phyloP scores from a whole-genome alignment of 2,797 vertebrate species.

The Hippocampus kuda region DNA sequence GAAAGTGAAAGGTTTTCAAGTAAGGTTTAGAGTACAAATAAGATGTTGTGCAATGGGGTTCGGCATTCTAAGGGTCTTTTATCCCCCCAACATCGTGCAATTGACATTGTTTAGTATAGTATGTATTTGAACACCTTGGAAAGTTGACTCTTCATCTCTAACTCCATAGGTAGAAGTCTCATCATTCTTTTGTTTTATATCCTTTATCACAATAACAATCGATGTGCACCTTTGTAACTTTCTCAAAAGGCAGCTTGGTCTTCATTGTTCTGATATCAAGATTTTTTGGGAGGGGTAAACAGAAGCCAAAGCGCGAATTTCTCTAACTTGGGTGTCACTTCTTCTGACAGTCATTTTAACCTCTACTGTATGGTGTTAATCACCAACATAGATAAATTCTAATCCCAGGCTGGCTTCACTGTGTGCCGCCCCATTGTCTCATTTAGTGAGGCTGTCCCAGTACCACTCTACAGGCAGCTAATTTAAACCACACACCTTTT shows the following conservation, averaged over 20 bases:
- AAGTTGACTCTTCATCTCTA: too few relatives aligned
- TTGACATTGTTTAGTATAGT: too few relatives aligned
- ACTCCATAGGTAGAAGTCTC: too few relatives aligned
- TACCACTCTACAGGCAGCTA: conserved; percentile 11
- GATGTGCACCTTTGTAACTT: not conserved
- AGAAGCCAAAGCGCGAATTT: not conserved
- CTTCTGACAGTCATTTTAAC: conserved; percentile 16
- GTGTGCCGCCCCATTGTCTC: conserved; percentile 44
- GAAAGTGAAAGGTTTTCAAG: too few relatives aligned
- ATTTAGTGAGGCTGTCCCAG: conserved; percentile 45
- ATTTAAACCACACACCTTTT: conserved; percentile 57
- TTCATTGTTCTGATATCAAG: not conserved
- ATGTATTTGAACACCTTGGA: too few relatives aligned
- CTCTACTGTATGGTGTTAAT: conserved; percentile 35
- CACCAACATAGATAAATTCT: conserved; percentile 29
- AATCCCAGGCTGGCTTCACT: conserved; percentile 35
- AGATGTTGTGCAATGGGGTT: too few relatives aligned
- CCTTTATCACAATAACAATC: not conserved
- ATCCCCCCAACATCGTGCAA: too few relatives aligned
- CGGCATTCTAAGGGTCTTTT: too few relatives aligned
- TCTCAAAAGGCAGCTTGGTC: not conserved
- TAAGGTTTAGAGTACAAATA: too few relatives aligned
- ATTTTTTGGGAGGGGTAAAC: not conserved
- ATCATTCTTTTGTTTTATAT: too few relatives aligned
- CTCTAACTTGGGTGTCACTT: not conserved